Evolutionary conservation across 2,888 invertebrate genomes (phyloP).

Genomic region (Campoletis raptor): DNA sequence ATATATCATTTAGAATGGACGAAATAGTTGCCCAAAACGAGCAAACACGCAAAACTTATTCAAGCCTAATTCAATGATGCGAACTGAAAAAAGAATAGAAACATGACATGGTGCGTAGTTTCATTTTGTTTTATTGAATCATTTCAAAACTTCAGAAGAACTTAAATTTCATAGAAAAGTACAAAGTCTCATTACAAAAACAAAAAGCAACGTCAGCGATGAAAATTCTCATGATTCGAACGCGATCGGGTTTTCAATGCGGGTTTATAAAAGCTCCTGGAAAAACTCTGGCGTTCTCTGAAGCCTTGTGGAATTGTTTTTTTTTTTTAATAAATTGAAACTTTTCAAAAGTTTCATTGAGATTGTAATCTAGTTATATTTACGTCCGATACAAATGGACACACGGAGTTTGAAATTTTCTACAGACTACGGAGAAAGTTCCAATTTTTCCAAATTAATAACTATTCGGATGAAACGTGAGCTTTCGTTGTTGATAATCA

Average conservation of each 20-base stretch:
- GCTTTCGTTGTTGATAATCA: not conserved
- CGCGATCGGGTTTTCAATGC: not conserved
- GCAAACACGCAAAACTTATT: conserved; percentile 59
- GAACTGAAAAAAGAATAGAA: not conserved
- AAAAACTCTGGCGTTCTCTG: not conserved
- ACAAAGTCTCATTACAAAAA: not conserved
- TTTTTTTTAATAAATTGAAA: not conserved
- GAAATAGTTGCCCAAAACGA: conserved; percentile 53
- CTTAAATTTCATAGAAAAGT: not conserved
- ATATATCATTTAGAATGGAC: conserved; percentile 45
- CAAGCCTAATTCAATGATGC: conserved; percentile 60
- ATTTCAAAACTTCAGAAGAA: not conserved
- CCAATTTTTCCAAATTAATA: not conserved
- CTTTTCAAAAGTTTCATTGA: not conserved
- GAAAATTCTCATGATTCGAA: not conserved
- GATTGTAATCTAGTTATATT: not conserved
- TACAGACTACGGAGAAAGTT: not conserved
- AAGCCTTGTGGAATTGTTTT: not conserved
- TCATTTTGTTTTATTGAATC: not conserved
- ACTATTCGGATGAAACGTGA: not conserved
- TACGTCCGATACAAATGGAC: not conserved
- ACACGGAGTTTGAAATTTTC: not conserved
- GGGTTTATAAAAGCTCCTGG: not conserved
- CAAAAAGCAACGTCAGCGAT: not conserved
- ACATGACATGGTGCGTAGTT: not conserved